Evolutionary conservation across 2,113 vertebrate genomes (phyloP).

Genomic region (Atrichornis clamosus): DNA sequence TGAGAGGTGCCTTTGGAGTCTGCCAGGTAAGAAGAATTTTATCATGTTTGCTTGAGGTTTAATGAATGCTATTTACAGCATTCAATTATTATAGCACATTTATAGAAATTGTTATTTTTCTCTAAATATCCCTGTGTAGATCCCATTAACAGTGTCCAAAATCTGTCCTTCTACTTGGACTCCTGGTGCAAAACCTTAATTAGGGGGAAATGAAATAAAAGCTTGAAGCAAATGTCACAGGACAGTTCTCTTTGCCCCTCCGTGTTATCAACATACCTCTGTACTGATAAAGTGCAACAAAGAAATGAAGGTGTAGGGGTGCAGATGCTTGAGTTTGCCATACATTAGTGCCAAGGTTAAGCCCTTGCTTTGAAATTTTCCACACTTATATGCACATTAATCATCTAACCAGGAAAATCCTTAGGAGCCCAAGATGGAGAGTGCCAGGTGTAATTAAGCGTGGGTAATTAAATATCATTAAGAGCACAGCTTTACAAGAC

Average conservation of each 20-base stretch:
- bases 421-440: slow-evolving; percentile 2
- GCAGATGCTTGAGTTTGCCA: not conserved
- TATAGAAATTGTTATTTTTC: not conserved
- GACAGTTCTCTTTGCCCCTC: not conserved
- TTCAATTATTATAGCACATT: not conserved
- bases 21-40: not conserved
- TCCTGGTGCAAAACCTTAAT: not conserved
- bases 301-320: not conserved
- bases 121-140: not conserved
- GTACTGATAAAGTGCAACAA: not conserved
- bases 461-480: slow-evolving; percentile 42
- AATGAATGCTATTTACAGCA: not conserved
- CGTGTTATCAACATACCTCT: not conserved
- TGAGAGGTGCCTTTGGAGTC: not conserved
- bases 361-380: not conserved
- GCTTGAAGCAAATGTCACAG: not conserved
- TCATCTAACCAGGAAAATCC: slow-evolving; percentile 27
- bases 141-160: not conserved
- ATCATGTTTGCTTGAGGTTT: not conserved
- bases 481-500: not conserved
- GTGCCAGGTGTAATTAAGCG: slow-evolving; percentile 20
- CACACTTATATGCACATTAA: not conserved
- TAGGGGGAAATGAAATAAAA: accelerated
- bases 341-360: not conserved
- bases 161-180: not conserved